Conservation (phyloP, 2,797 vertebrate genomes). For the Zalophus californianus region DNA sequence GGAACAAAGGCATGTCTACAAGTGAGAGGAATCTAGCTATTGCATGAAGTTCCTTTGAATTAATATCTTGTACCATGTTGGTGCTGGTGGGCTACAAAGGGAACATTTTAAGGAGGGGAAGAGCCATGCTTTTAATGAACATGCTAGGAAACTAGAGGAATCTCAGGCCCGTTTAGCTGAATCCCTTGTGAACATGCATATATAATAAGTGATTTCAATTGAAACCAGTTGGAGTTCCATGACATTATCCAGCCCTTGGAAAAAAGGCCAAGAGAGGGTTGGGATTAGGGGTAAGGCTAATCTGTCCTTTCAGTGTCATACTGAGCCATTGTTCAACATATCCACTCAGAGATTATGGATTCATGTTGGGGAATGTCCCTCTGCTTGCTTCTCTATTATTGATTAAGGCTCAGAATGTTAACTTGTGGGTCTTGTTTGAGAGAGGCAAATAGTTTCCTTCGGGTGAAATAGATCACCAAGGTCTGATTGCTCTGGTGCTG, state of each 20-base stretch:
- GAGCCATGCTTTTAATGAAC: neutral
- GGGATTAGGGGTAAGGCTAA: neutral
- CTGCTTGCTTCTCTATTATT: neutral
- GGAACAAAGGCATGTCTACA: fast-evolving
- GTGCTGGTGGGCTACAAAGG: neutral
- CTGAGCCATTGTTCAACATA: neutral
- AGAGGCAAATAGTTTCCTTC: neutral
- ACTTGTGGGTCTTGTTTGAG: neutral
- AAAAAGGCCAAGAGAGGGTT: neutral
- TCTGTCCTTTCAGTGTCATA: neutral
- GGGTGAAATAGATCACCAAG: neutral
- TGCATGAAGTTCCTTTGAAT: neutral
- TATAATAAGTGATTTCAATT: neutral
- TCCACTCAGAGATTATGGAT: neutral
- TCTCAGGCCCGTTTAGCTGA: neutral
- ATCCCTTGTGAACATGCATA: neutral
- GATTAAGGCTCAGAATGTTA: neutral
- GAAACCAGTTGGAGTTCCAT: neutral
- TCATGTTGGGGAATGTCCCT: neutral
- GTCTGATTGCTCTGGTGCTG: neutral
- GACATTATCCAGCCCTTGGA: neutral
- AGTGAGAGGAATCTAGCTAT: neutral
- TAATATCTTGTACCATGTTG: neutral
- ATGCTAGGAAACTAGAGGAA: neutral
- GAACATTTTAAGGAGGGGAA: neutral